A percentile compares a stretch with the other conserved stretches of the same genome.
Evolutionary conservation across 1,140 invertebrate genomes (phyloP).

Genomic region (Drosophila kurseongensis): DNA sequence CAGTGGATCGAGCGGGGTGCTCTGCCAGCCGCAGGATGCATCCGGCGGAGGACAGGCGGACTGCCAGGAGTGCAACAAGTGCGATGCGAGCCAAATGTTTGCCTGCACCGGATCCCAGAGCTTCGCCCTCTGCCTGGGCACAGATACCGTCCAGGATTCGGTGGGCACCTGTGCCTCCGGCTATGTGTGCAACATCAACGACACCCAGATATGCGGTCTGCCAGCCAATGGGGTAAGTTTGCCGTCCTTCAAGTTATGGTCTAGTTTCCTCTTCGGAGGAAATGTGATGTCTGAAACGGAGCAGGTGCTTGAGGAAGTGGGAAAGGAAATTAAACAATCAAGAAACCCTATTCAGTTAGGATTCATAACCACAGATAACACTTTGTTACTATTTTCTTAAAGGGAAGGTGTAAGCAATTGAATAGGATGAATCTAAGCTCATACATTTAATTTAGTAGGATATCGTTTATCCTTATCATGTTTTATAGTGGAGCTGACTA

Average conservation of each 20-base stretch:
- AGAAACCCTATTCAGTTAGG: conserved; percentile 1
- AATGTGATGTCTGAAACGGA: neutral
- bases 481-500: no score
- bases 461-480: no score
- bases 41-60: neutral
- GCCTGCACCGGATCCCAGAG: conserved; percentile 69
- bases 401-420: no score
- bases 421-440: no score
- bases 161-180: conserved; percentile 52
- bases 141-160: conserved; percentile 31
- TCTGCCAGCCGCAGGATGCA: conserved; percentile 41
- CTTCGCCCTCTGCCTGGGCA: conserved; percentile 72
- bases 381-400: neutral
- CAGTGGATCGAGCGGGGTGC: conserved; percentile 39
- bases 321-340: conserved; percentile 7
- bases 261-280: neutral
- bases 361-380: neutral
- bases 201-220: conserved; percentile 59
- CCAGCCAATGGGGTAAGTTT: conserved; percentile 45
- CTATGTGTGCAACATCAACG: conserved; percentile 65
- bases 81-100: conserved; percentile 59
- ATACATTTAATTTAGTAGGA: no score
- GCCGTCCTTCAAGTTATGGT: neutral
- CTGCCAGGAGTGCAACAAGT: conserved; percentile 71
- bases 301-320: neutral